phyloP scores from a whole-genome alignment of 2,113 vertebrate genomes.

The Condylura cristata region DNA sequence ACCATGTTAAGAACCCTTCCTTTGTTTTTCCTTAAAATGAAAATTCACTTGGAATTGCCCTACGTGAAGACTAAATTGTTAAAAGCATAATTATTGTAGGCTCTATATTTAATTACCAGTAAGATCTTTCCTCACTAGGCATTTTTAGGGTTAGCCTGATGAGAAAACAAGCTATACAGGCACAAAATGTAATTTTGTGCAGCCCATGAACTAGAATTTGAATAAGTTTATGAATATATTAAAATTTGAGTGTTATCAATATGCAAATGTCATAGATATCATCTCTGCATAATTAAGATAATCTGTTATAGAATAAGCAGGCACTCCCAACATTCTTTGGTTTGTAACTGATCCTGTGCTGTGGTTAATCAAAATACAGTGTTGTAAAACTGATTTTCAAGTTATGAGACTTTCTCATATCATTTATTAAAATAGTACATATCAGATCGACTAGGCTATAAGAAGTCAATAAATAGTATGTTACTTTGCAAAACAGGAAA shows the following conservation, averaged over 20 bases:
- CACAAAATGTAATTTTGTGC: not conserved
- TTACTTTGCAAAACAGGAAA: not conserved
- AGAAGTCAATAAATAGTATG: not conserved
- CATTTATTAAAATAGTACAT: not conserved
- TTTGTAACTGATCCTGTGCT: not conserved
- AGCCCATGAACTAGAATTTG: not conserved
- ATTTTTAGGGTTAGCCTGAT: not conserved
- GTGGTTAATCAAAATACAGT: not conserved
- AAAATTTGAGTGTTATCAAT: not conserved
- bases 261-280: not conserved
- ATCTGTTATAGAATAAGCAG: not conserved
- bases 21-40: not conserved
- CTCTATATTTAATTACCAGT: not conserved
- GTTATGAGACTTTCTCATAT: not conserved
- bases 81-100: not conserved
- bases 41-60: not conserved
- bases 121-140: not conserved
- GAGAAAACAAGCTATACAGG: not conserved
- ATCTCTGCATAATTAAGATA: not conserved
- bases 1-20: not conserved
- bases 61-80: not conserved
- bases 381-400: not conserved
- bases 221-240: not conserved
- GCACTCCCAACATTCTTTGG: not conserved
- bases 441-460: not conserved